Evolutionary conservation across 2,113 vertebrate species (phyloP).

Genomic region (Elaphurus davidianus): DNA sequence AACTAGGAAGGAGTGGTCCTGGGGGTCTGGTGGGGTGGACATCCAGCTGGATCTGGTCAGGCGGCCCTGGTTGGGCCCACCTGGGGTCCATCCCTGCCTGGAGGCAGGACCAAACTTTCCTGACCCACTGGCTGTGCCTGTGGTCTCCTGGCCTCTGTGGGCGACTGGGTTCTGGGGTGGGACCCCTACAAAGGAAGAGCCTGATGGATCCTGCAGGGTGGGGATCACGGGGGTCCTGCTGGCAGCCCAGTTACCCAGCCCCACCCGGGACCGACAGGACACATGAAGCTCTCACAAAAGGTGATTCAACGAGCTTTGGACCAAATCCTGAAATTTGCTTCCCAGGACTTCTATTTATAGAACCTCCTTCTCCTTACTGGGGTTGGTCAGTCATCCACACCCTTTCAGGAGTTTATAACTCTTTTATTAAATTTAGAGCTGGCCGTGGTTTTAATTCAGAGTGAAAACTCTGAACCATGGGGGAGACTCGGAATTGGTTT

Average conservation of each 20-base stretch:
- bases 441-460: constrained; percentile 64
- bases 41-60: background rate
- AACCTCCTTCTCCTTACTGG: background rate
- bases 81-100: background rate
- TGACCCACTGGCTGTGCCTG: background rate
- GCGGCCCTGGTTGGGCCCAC: background rate
- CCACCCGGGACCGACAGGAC: background rate
- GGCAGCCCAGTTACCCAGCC: background rate
- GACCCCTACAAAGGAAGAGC: background rate
- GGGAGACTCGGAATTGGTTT: constrained; percentile 25
- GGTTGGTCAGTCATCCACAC: constrained; percentile 41
- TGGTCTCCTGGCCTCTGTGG: background rate
- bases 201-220: background rate
- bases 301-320: constrained; percentile 36
- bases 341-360: constrained; percentile 65
- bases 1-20: background rate
- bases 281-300: background rate
- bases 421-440: constrained; percentile 69
- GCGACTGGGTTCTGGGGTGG: background rate
- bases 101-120: background rate
- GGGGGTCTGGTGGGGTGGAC: background rate
- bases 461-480: constrained; percentile 32
- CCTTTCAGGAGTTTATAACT: constrained; percentile 61
- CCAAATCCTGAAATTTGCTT: background rate
- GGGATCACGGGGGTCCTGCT: background rate